phyloP scores from a whole-genome alignment of 64 coral and sea anemone genomes.

The Acropora yongei region DNA sequence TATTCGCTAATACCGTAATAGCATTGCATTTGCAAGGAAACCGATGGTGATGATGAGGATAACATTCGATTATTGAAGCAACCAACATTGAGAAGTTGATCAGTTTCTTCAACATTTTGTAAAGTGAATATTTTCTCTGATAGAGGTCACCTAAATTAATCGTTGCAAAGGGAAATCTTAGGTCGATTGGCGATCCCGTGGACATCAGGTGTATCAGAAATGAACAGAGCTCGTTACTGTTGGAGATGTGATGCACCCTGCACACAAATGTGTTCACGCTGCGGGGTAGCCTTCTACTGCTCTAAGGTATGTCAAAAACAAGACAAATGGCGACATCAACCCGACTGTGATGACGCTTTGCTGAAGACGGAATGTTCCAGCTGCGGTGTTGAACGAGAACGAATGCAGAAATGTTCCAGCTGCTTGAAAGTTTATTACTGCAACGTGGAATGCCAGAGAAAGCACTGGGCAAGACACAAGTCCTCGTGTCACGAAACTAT shows the following conservation, averaged over 20 bases:
- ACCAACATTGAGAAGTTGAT: no score
- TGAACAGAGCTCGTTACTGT: constrained; percentile 15
- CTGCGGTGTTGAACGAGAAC: constrained; percentile 8
- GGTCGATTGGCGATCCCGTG: background rate
- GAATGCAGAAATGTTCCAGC: constrained; percentile 21
- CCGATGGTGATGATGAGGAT: no score
- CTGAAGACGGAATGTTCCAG: constrained; percentile 6
- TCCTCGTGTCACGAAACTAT: background rate
- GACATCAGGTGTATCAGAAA: background rate
- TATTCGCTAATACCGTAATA: no score
- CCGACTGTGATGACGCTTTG: constrained; percentile 33
- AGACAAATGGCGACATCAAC: constrained; percentile 59
- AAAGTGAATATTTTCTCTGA: no score
- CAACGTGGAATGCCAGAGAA: constrained; percentile 29
- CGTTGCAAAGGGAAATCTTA: no score
- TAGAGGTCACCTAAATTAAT: no score
- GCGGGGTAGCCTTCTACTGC: constrained; percentile 37
- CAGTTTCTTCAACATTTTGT: no score
- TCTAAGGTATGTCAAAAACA: constrained; percentile 40
- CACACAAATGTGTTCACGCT: constrained; percentile 11
- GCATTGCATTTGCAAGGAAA: no score
- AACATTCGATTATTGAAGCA: no score
- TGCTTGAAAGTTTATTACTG: constrained; percentile 43
- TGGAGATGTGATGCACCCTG: constrained; percentile 10
- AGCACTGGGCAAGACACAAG: constrained; percentile 8